Conservation (phyloP, 2,888 invertebrate genomes). For the Brenthis hecate region DNA sequence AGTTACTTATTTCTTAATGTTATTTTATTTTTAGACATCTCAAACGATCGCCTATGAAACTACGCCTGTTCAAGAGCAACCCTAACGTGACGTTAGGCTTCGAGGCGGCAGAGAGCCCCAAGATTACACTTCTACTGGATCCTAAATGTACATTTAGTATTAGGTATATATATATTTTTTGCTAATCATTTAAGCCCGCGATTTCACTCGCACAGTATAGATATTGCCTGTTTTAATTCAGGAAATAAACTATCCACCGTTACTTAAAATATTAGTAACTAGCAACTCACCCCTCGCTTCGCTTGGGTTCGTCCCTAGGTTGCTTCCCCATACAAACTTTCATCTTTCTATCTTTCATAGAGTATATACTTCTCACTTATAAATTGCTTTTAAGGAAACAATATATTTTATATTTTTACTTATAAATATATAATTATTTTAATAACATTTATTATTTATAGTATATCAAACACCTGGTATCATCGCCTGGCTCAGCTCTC, state of each 20-base stretch:
- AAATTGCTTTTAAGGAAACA: too few relatives aligned
- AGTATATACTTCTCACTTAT: too few relatives aligned
- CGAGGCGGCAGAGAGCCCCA: conserved; percentile 66
- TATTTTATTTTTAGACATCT: conserved; percentile 55
- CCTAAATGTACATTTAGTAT: conserved; percentile 87
- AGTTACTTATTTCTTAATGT: background rate
- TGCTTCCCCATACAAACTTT: too few relatives aligned
- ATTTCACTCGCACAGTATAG: background rate
- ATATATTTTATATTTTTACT: too few relatives aligned
- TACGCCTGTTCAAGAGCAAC: conserved; percentile 81
- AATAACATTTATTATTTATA: conserved; percentile 51
- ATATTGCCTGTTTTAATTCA: background rate
- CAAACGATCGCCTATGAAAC: conserved; percentile 77
- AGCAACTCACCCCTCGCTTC: too few relatives aligned
- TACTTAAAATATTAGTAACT: too few relatives aligned
- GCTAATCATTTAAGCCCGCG: background rate
- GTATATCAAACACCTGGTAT: conserved; percentile 82
- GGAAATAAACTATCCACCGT: too few relatives aligned
- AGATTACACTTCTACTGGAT: conserved; percentile 85
- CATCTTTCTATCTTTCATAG: too few relatives aligned
- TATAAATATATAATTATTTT: too few relatives aligned
- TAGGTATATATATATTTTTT: conserved; percentile 69
- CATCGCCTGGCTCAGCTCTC: conserved; percentile 84
- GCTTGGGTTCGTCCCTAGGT: too few relatives aligned
- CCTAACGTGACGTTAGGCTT: conserved; percentile 65